Base-by-base conservation (phyloP, 2,797 vertebrate genomes). In the Hippopotamyrus pictus region DNA sequence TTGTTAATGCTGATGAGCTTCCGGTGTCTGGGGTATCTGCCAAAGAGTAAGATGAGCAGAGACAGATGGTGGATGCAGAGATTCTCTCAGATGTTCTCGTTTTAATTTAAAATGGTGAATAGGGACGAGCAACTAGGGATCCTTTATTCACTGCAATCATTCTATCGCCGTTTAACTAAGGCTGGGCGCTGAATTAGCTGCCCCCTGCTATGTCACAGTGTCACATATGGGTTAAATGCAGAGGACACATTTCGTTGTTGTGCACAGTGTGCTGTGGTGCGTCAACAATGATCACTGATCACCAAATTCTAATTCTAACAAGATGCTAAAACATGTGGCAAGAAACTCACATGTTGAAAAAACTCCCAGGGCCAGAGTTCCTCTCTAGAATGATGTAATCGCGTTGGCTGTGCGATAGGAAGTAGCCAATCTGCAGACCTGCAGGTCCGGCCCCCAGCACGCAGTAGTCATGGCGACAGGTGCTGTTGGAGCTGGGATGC, bases 1-100 rank as follows among this genome's bases (percentile, higher is more conserved):
- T 99, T 99, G 94, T 99, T 99, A 91, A 99, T 98, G 91, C 99
- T 99, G 90, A 99, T 99, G 90, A 99, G 97, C 93, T 97, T 98
- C 91, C 98, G 97, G 94, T 99, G 99, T 5, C 98, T 95, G 1
- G 98, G 98, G 90, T 97, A 99, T 89, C 96, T 97, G 0, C 90
- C 1, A 84, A 12, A 87, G 83, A 88, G 65, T 17, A 41, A 54
- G 79, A 88, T 8, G 12, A 85, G 76, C 12, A 83, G 12, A 37
- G 44, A 17, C 33, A 41, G 14, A 11, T n/a, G 3, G 62, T 54
- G 19, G 25, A 37, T 46, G 19, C 62, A 76, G 12, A 8, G 25
- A 53, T 88, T 57, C 29, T 82, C n/a, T 14, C 51, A 59, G 37
- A 82, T 3, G 25, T 33, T 37, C 5, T 73, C 3, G 12, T 73